A percentile compares a stretch with the other conserved stretches of the same genome.
Conservation (phyloP, 2,888 invertebrate species). For the Hypomecis atomaria region DNA sequence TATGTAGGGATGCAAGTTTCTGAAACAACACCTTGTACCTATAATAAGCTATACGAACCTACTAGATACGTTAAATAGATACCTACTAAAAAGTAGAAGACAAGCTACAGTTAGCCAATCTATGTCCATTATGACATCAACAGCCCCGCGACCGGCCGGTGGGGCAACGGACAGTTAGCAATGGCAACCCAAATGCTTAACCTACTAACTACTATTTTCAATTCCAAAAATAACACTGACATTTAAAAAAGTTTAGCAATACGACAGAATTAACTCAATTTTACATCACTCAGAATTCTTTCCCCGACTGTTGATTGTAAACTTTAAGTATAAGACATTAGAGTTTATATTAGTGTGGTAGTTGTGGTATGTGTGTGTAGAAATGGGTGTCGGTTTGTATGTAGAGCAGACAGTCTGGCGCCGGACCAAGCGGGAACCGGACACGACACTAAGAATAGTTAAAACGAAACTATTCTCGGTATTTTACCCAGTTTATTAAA, state of each 20-base stretch:
- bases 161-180: conserved; percentile 2
- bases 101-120: background rate
- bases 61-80: no score
- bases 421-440: conserved; percentile 57
- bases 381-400: conserved; percentile 42
- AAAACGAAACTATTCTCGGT: conserved; percentile 13
- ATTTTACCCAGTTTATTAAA: background rate
- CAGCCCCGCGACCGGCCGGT: background rate
- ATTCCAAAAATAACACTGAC: conserved; percentile 18
- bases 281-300: conserved; percentile 29
- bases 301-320: background rate
- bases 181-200: conserved; percentile 11
- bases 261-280: conserved; percentile 27
- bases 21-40: no score
- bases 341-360: conserved; percentile 9
- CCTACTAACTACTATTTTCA: conserved; percentile 15
- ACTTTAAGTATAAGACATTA: background rate
- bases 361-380: background rate
- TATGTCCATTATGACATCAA: conserved; percentile 3
- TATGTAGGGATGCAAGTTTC: no score
- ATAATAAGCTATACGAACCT: no score
- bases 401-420: conserved; percentile 75
- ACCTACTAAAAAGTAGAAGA: no score
- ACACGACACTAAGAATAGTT: conserved; percentile 45
- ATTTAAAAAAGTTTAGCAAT: conserved; percentile 29